phyloP scores from a whole-genome alignment of 2,113 vertebrate genomes.

The Lagenorhynchus albirostris region DNA sequence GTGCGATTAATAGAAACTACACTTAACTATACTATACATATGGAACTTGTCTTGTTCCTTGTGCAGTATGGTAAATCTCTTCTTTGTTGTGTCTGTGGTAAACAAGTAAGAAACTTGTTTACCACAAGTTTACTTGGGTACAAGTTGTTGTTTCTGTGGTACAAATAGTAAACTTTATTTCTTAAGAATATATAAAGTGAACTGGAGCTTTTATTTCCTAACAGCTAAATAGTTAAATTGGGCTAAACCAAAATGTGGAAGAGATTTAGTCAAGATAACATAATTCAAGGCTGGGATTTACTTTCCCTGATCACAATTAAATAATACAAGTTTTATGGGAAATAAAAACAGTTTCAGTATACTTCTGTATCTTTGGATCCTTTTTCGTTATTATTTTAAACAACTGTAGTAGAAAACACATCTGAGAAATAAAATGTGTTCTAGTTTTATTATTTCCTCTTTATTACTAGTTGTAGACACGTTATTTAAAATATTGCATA shows the following conservation, averaged over 20 bases:
- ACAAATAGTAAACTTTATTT: conserved; percentile 34
- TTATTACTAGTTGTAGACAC: background rate
- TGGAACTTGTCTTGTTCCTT: background rate
- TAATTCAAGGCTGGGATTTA: conserved; percentile 18
- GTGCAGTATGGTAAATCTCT: conserved; percentile 37
- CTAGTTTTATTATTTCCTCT: background rate
- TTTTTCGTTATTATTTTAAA: conserved; percentile 35
- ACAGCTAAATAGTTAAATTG: background rate
- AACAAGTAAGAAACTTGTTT: background rate
- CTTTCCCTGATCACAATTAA: conserved; percentile 18
- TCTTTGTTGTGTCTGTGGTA: background rate
- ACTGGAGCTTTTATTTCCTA: conserved; percentile 28
- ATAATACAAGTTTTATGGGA: background rate
- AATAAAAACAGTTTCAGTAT: conserved; percentile 13
- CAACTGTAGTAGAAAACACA: conserved; percentile 1
- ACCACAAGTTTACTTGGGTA: no score
- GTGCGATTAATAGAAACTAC: background rate
- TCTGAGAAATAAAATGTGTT: background rate
- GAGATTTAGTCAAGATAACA: background rate
- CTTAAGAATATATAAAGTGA: background rate
- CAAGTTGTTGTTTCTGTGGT: background rate
- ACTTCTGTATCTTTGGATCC: background rate
- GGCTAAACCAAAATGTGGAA: background rate
- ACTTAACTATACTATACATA: background rate
- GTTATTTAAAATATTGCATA: background rate